phyloP scores from a whole-genome alignment of 2,113 vertebrate genomes.

The Rhinolophus ferrumequinum region DNA sequence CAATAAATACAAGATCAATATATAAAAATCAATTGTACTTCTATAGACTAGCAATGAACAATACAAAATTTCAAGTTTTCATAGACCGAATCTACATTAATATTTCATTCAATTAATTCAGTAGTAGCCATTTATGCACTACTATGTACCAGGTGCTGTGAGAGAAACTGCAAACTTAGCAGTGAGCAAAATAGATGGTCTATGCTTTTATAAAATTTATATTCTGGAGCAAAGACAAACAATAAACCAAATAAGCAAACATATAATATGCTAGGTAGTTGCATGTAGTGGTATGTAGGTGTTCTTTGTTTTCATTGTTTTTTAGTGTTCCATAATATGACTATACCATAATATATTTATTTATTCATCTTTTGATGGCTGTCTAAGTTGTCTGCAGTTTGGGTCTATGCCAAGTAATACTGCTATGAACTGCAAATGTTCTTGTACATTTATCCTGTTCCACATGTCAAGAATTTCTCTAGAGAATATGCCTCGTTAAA shows the following conservation, averaged over 20 bases:
- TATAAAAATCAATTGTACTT: not conserved
- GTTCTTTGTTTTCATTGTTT: not conserved
- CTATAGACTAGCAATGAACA: conserved; percentile 10
- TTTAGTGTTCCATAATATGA: not conserved
- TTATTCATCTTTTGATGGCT: conserved; percentile 8
- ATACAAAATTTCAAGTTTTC: conserved; percentile 43
- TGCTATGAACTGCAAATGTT: not conserved
- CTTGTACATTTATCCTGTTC: not conserved
- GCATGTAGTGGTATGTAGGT: not conserved
- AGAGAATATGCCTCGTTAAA: not conserved
- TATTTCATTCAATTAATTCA: not conserved
- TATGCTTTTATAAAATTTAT: conserved; percentile 19
- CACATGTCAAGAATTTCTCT: not conserved
- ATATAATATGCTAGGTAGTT: not conserved
- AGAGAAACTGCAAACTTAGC: not conserved
- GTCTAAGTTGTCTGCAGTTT: not conserved
- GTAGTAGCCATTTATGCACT: not conserved
- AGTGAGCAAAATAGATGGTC: not conserved
- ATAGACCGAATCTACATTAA: not conserved
- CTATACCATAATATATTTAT: not conserved
- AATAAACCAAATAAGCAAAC: conserved; percentile 32
- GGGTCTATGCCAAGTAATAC: not conserved
- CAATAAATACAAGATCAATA: conserved; percentile 34
- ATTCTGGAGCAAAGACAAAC: conserved; percentile 42
- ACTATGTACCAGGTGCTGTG: not conserved